Evolutionary conservation across 2,113 vertebrate species (phyloP).

Genomic region (Scopus umbretta): DNA sequence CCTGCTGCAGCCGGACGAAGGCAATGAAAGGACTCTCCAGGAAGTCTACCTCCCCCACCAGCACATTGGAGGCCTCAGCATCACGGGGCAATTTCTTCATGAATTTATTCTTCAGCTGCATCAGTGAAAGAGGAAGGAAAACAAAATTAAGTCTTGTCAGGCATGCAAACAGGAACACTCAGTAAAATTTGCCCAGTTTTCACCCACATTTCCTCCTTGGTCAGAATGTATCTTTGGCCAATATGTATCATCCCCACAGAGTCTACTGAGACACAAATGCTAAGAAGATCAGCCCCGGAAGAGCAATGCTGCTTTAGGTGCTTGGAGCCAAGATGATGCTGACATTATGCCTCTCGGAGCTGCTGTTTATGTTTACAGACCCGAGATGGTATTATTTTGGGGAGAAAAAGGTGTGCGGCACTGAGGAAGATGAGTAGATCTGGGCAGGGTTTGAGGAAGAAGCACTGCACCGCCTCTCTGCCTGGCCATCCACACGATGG

Average conservation of each 20-base stretch:
- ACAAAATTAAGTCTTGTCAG: neutral
- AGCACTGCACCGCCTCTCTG: neutral
- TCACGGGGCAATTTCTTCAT: conserved; percentile 98
- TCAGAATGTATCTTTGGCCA: neutral
- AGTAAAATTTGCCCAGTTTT: neutral
- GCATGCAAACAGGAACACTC: accelerated
- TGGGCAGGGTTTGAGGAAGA: neutral
- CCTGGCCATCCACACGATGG: accelerated
- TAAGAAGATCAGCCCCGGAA: neutral
- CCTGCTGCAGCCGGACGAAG: conserved; percentile 93
- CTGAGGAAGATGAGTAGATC: neutral
- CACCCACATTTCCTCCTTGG: neutral
- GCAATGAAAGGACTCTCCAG: conserved; percentile 92
- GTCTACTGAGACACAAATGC: neutral
- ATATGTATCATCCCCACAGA: neutral
- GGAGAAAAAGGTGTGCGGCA: neutral
- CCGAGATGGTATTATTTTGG: too few species aligned
- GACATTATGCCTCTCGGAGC: neutral
- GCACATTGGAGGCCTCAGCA: conserved; percentile 95
- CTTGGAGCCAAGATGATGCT: neutral
- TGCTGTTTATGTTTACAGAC: neutral
- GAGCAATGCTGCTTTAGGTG: neutral
- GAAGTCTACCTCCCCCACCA: conserved; percentile 97
- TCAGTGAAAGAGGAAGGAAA: neutral
- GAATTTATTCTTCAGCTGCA: conserved; percentile 96